phyloP scores from a whole-genome alignment of 2,888 invertebrate genomes.

The Andrena bucephala region DNA sequence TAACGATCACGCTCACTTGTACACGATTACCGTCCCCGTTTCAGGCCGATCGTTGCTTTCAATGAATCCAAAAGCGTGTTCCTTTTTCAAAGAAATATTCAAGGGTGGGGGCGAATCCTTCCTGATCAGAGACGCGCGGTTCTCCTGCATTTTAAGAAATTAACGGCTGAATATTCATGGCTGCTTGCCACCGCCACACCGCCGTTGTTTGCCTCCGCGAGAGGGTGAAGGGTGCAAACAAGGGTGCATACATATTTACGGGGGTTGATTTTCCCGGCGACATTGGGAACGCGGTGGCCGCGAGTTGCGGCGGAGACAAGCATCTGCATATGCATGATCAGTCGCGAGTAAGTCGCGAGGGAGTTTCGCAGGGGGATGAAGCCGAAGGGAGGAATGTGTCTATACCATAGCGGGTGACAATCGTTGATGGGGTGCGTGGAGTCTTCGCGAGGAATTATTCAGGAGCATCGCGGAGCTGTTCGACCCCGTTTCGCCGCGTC shows the following conservation, averaged over 20 bases:
- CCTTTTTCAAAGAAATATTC: neutral
- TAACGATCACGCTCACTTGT: too few relatives aligned
- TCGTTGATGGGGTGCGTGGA: too few relatives aligned
- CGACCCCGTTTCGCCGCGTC: neutral
- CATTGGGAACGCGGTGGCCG: slow-evolving; percentile 19
- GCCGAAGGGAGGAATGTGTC: neutral
- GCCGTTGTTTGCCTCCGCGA: slow-evolving; percentile 7
- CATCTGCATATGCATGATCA: slow-evolving; percentile 41
- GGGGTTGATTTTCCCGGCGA: slow-evolving; percentile 21
- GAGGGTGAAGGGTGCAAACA: slow-evolving; percentile 6
- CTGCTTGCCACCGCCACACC: neutral
- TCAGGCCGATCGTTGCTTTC: too few relatives aligned
- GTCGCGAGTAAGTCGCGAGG: neutral
- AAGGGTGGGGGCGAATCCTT: neutral
- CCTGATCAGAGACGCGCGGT: neutral
- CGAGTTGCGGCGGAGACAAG: slow-evolving; percentile 20
- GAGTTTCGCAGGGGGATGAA: neutral
- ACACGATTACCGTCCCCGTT: too few relatives aligned
- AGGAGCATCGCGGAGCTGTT: too few relatives aligned
- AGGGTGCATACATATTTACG: slow-evolving; percentile 43
- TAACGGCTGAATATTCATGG: slow-evolving; percentile 45
- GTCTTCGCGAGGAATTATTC: too few relatives aligned
- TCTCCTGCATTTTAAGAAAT: slow-evolving; percentile 13
- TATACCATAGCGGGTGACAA: too few relatives aligned
- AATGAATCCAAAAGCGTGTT: neutral